Evolutionary conservation across 2,113 vertebrate genomes (phyloP), one percentile per base, ranked within the genome.

Genomic region (Rhizomys pruinosus): DNA sequence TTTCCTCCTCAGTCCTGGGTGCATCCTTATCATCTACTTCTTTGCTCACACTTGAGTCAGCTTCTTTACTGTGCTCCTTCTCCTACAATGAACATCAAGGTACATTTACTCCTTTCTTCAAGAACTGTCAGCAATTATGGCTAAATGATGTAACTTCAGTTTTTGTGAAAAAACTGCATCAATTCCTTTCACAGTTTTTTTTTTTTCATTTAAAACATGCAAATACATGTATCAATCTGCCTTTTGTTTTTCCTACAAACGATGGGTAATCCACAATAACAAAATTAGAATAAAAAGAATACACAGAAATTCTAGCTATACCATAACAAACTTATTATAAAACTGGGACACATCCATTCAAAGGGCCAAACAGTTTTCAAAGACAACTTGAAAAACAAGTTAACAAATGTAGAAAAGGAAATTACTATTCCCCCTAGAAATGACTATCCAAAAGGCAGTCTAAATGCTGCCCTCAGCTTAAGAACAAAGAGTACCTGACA

Each of bases 1-100:
- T 95, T 97, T 98, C 96, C 96, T 98, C 96, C 78, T 97, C 98
- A 95, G 81, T 96, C 98, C 98, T 97, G 97, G 98, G 37, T 0
- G 97, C 94, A 32, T 97, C 97, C 8, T 98, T 98, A 68, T 92
- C 97, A 64, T 98, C 98, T 68, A 81, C 90, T 85, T 98, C 98
- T 94, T 98, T 98, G 91, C 98, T 97, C n/a, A 97, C 98, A 63
- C 97, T 98, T 47, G 95, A 97, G 98, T 92, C 97, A 93, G 64
- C 96, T 34, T 98, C 98, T 96, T 98, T 97, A 97, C 85, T 96
- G 47, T 97, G 97, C 91, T 98, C 98, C 91, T 98, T 98, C 88
- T 98, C 98, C 98, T 98, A 95, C 1, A 96, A 96, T 95, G 92
- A 89, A 94, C 80, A 98, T 98, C 97, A 73, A 17, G 91, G 63